Conservation (phyloP, 2,888 invertebrate species). For the Sceliomorpha sp. region DNA sequence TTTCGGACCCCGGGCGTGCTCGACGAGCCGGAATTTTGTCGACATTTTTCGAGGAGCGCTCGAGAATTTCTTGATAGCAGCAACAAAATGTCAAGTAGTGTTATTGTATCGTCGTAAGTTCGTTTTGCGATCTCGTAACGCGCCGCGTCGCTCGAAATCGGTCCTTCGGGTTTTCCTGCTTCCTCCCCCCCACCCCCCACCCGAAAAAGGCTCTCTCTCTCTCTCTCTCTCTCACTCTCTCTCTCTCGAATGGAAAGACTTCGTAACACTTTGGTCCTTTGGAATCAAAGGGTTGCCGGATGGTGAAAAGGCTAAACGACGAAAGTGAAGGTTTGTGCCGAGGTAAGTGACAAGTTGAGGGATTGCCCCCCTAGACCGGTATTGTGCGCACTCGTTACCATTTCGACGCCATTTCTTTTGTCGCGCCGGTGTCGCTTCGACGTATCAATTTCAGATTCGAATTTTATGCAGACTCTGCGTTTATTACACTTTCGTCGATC, state of each 20-base stretch:
- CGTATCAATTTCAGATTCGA: slow-evolving; percentile 49
- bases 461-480: slow-evolving; percentile 35
- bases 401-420: slow-evolving; percentile 52
- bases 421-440: slow-evolving; percentile 48
- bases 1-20: no score
- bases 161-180: slow-evolving; percentile 11
- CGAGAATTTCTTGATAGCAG: slow-evolving; percentile 25
- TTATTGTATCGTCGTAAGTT: slow-evolving; percentile 40
- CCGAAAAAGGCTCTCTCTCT: slow-evolving; percentile 34
- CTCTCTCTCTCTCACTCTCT: no score
- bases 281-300: slow-evolving; percentile 50
- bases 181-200: no score
- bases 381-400: slow-evolving; percentile 69
- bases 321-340: slow-evolving; percentile 54
- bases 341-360: slow-evolving; percentile 78
- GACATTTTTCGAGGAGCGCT: slow-evolving; percentile 17
- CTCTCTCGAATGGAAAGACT: slow-evolving; percentile 36
- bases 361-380: slow-evolving; percentile 70
- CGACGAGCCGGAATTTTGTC: slow-evolving; percentile 4
- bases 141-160: slow-evolving; percentile 7
- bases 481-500: no score
- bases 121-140: slow-evolving; percentile 24
- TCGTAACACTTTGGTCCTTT: slow-evolving; percentile 33
- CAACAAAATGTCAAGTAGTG: slow-evolving; percentile 26
- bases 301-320: slow-evolving; percentile 51